Conservation (phyloP, 2,113 vertebrate species). For the Notarius lentiginosus region DNA sequence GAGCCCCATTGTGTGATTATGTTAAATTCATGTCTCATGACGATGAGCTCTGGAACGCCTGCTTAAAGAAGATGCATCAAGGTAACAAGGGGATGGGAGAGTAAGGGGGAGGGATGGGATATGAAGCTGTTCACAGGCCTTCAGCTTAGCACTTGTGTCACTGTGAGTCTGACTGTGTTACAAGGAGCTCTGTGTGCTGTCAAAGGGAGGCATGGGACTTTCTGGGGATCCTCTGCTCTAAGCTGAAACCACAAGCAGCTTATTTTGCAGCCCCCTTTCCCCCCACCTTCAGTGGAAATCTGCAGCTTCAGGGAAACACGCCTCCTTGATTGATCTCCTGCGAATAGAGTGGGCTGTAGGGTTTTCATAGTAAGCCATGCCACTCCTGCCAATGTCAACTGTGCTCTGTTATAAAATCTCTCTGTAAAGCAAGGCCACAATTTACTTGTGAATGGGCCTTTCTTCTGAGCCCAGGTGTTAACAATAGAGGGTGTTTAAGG, state of each 20-base stretch:
- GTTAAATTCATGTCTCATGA: constrained; percentile 37
- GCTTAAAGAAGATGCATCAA: not conserved
- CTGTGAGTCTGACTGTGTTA: constrained; percentile 34
- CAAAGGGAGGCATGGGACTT: constrained; percentile 24
- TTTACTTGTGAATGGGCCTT: constrained; percentile 73
- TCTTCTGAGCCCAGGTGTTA: constrained; percentile 77
- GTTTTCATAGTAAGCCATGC: constrained; percentile 67
- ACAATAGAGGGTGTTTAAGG: constrained; percentile 76
- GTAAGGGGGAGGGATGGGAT: constrained; percentile 10
- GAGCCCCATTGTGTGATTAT: constrained; percentile 41
- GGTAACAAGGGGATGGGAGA: not conserved
- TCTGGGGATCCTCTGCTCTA: constrained; percentile 41
- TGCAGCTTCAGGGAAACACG: constrained; percentile 59
- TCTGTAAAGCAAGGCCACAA: constrained; percentile 69
- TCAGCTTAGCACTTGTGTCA: constrained; percentile 36
- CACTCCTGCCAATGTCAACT: constrained; percentile 77
- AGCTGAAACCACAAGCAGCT: constrained; percentile 51
- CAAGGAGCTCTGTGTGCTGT: constrained; percentile 30
- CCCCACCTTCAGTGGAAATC: constrained; percentile 50
- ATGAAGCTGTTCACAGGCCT: constrained; percentile 7
- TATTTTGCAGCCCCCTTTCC: constrained; percentile 40
- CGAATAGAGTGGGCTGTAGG: constrained; percentile 64
- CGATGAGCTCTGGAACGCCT: constrained; percentile 57
- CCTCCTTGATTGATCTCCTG: constrained; percentile 71
- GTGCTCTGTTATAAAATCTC: constrained; percentile 73